Evolutionary conservation across 2,113 vertebrate genomes (phyloP).

Genomic region (Rhineura floridana): DNA sequence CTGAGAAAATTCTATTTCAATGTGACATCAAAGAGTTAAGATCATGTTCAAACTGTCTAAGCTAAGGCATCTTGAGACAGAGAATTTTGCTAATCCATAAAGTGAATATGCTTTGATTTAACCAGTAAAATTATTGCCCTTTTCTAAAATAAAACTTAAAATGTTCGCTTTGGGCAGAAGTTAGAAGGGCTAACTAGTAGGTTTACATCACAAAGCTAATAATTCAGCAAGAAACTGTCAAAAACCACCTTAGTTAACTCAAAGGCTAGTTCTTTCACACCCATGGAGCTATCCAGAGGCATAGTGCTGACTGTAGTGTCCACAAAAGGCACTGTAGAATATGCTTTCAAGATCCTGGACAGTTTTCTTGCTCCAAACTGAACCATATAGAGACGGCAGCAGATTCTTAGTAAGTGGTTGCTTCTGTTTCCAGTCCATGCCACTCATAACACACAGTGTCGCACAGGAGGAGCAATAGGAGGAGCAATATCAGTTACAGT

Average conservation of each 20-base stretch:
- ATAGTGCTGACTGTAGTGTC: not conserved
- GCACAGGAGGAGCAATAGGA: not conserved
- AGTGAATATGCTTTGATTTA: not conserved
- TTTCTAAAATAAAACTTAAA: not conserved
- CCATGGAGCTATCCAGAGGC: conserved; percentile 25
- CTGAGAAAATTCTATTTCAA: not conserved
- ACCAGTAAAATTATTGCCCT: not conserved
- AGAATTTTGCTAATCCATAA: not conserved
- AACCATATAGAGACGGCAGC: not conserved
- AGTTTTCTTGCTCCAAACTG: not conserved
- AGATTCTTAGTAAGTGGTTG: not conserved
- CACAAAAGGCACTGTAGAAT: not conserved
- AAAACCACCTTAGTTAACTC: not conserved
- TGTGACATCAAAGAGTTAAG: not conserved
- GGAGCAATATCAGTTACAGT: not conserved
- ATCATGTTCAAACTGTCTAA: not conserved
- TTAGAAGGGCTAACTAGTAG: too few relatives aligned
- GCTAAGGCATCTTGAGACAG: not conserved
- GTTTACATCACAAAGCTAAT: not conserved
- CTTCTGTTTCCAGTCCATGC: not conserved
- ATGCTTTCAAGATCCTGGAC: not conserved
- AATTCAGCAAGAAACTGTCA: not conserved
- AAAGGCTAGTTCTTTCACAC: not conserved
- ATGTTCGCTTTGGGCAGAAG: not conserved
- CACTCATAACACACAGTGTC: not conserved